A percentile compares a stretch with the other conserved stretches of the same genome.
phyloP scores from a whole-genome alignment of 2,797 vertebrate genomes.

The Lagorchestes hirsutus region DNA sequence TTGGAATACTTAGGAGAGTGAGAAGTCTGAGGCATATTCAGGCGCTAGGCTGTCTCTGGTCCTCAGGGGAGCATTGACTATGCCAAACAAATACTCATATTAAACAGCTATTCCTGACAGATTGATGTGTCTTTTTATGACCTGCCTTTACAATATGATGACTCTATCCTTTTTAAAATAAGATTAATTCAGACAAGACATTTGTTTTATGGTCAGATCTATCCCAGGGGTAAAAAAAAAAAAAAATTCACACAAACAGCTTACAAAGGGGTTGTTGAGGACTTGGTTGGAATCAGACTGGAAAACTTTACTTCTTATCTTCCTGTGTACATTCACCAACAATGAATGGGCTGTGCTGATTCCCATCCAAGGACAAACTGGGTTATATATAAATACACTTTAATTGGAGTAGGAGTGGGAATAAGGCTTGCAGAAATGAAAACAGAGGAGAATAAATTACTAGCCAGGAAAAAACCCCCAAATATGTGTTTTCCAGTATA shows the following conservation, averaged over 20 bases:
- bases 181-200: conserved; percentile 58
- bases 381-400: not conserved
- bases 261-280: not conserved
- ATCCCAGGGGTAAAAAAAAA: not conserved
- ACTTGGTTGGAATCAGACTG: not conserved
- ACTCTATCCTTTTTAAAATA: conserved; percentile 60
- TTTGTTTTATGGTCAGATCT: conserved; percentile 54
- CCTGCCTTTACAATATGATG: conserved; percentile 40
- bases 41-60: not conserved
- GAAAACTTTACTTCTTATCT: not conserved
- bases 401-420: not conserved
- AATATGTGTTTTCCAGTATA: not conserved
- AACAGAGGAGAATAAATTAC: not conserved
- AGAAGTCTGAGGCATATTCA: not conserved
- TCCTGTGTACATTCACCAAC: not conserved
- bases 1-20: not conserved
- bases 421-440: not conserved
- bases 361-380: not conserved
- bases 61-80: not conserved
- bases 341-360: not conserved
- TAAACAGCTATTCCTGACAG: conserved; percentile 22
- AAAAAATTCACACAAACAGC: not conserved
- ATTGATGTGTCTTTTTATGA: conserved; percentile 10
- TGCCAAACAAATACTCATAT: conserved; percentile 1
- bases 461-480: not conserved